Evolutionary conservation across 2,888 invertebrate species (phyloP).

Genomic region (Laothoe populi): DNA sequence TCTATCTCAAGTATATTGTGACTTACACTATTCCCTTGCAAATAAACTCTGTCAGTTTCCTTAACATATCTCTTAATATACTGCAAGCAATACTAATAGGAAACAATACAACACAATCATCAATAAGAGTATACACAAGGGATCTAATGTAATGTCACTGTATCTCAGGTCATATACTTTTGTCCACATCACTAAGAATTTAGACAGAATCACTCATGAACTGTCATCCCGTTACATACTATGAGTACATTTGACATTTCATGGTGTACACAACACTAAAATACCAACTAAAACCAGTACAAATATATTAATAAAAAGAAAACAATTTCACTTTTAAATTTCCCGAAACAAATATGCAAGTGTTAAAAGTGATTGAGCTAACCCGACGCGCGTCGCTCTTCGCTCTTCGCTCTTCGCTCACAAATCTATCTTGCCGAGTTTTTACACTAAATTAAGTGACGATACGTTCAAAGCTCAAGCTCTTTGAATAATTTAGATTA

Average conservation of each 20-base stretch:
- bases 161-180: not conserved
- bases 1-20: not conserved
- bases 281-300: conserved; percentile 7
- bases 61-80: conserved; percentile 21
- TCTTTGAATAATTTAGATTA: conserved; percentile 28
- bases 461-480: conserved; percentile 26
- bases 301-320: conserved; percentile 5
- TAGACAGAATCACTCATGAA: not conserved
- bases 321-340: conserved; percentile 13
- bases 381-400: conserved; percentile 20
- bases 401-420: conserved; percentile 13
- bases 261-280: conserved; percentile 1
- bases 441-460: conserved; percentile 26
- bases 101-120: conserved; percentile 16
- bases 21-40: not conserved
- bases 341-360: conserved; percentile 8
- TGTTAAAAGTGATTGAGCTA: conserved; percentile 18
- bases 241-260: conserved; percentile 16
- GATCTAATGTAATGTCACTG: not conserved
- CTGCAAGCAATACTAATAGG: conserved; percentile 24
- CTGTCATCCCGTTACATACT: conserved; percentile 13
- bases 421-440: conserved; percentile 35
- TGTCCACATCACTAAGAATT: not conserved
- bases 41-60: conserved; percentile 1
- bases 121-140: not conserved